A percentile compares a stretch with the other conserved stretches of the same genome.
Evolutionary conservation across 53 echinoderm and acorn worm species (phyloP).

Genomic region (Antedon mediterranea): DNA sequence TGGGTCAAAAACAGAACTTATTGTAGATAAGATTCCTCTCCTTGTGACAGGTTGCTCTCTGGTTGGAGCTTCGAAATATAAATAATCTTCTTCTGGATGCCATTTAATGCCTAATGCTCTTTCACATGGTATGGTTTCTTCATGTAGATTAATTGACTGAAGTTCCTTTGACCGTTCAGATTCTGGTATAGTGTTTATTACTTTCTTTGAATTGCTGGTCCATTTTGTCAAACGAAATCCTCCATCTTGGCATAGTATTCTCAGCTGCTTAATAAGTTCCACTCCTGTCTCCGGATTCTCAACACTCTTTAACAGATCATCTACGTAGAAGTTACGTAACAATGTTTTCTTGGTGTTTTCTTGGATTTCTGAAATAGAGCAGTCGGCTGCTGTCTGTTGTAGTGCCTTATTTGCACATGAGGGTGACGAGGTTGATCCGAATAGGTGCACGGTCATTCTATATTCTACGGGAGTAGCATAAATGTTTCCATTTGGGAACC

Average conservation of each 20-base stretch:
- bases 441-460: slow-evolving; percentile 30
- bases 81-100: slow-evolving; percentile 3
- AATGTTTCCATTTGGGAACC: slow-evolving; percentile 33
- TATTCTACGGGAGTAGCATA: slow-evolving; percentile 5
- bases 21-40: slow-evolving; percentile 16
- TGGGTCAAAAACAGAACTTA: slow-evolving; percentile 17
- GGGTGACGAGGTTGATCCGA: slow-evolving; percentile 31
- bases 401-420: slow-evolving; percentile 33
- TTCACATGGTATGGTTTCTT: slow-evolving; percentile 24
- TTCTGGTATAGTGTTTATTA: no score
- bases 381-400: slow-evolving; percentile 15
- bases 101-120: slow-evolving; percentile 9
- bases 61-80: neutral
- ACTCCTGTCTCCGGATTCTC: neutral
- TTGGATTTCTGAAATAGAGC: neutral
- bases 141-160: no score
- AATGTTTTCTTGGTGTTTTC: slow-evolving; percentile 5
- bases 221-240: slow-evolving; percentile 28
- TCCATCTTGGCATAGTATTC: slow-evolving; percentile 16
- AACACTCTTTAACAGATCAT: slow-evolving; percentile 29
- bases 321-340: slow-evolving; percentile 31
- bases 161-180: no score
- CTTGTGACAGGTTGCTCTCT: neutral
- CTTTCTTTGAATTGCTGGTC: no score
- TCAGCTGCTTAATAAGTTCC: slow-evolving; percentile 18